phyloP scores from a whole-genome alignment of 35 echinoderm and acorn worm genomes.

The Nesometra sesokonis region DNA sequence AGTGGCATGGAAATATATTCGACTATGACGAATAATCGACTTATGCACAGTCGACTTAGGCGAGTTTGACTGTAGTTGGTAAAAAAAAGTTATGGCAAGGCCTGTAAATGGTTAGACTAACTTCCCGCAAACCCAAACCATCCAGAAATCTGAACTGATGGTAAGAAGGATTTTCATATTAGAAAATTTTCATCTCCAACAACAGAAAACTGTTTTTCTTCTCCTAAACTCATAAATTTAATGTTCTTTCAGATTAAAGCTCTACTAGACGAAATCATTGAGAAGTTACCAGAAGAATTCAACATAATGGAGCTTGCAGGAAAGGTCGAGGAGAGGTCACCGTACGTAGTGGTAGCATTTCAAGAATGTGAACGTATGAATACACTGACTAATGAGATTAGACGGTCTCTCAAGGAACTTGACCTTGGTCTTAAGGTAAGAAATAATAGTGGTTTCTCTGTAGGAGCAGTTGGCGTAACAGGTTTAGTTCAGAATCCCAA shows the following conservation, averaged over 20 bases:
- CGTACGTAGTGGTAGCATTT: conserved; percentile 94
- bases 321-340: conserved; percentile 89
- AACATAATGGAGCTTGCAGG: conserved; percentile 91
- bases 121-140: no score
- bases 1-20: no score
- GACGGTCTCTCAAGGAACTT: conserved; percentile 83
- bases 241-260: conserved; percentile 56
- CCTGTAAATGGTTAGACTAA: no score
- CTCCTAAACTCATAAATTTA: not conserved
- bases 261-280: conserved; percentile 85
- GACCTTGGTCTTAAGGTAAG: conserved; percentile 95
- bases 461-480: no score
- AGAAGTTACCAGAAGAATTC: conserved; percentile 98
- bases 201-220: not conserved
- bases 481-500: no score
- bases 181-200: not conserved
- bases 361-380: conserved; percentile 99
- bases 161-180: not conserved
- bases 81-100: no score
- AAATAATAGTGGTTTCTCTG: no score
- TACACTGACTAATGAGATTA: conserved; percentile 82
- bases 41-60: no score
- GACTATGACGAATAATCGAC: no score
- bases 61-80: no score
- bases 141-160: no score